Evolutionary conservation across 2,113 vertebrate genomes (phyloP), one percentile per base, ranked within the genome.

Genomic region (Pluvianellus socialis): DNA sequence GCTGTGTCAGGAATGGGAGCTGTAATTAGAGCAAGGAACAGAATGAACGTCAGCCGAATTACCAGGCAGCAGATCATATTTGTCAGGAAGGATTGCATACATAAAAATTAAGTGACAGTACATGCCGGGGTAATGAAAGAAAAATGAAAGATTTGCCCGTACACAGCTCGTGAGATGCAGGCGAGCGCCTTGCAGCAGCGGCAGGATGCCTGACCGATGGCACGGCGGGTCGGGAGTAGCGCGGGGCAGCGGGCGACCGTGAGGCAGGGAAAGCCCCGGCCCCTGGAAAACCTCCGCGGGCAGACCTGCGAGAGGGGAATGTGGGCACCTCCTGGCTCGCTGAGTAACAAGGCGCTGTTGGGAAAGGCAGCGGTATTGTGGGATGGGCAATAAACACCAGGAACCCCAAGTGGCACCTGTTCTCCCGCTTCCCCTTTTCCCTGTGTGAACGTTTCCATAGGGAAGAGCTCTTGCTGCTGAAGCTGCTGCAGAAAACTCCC

Each of bases 41-140:
- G 98, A 97, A 98, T 96, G 98, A 97, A 98, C 97, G 98, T 98
- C 98, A 98, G 98, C 97, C 77, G 97, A 97, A 98, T 98, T 98
- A 98, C 98, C 96, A 96, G 97, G 98, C 98, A 97, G 98, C 97
- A 97, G 97, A 98, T 98, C 98, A 98, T 98, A 98, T 98, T 98
- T 98, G 98, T 98, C 98, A 98, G 98, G 97, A 96, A 98, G 98
- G 97, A 98, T 98, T 97, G 98, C 98, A 98, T 98, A 98, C 98
- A 98, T 98, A 98, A 98, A 98, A 98, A 98, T 98, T 98, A 98
- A 98, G 98, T 98, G 98, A 98, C 98, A 98, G 98, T 98, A 98
- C 98, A 98, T 79, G 98, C 98, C 93, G 97, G 96, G 92, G 81
- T 98, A 98, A 98, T 98, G 98, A 98, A 98, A 98, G 98, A 97